Base-by-base conservation (phyloP, 2,113 vertebrate genomes). In the Corynorhinus townsendii region DNA sequence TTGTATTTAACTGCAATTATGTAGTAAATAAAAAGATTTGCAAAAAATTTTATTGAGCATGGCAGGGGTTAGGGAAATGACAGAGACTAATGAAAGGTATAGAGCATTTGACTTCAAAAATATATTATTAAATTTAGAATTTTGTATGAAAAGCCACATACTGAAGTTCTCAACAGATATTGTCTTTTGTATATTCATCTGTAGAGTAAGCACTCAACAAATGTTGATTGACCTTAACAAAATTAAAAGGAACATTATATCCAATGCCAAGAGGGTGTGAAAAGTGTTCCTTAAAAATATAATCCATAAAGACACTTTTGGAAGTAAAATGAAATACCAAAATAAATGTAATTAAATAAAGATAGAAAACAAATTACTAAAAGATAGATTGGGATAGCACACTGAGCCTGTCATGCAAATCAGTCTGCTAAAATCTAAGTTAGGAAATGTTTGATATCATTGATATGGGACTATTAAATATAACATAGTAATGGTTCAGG, bases 311-410 rank as follows among this genome's bases (percentile, higher is more conserved):
- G 35, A 3, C 77, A 69, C 35, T 77, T 22, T 11, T 33, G 88
- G 26, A 10, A 69, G 40, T 54, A 88, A 89, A 93, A 68, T 77
- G 14, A 95, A 95, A 84, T 84, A 28, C 6, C 45, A 89, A 90
- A 95, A 90, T 92, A 90, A 90, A 82, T 85, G 19, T 3, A 45
- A 83, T 71, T 80, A 54, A 81, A 86, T 77, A 43, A 69, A 79
- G 38, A 22, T 54, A 79, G 49, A 86, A 81, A 84, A 86, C 28
- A 71, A 80, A 43, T 68, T 95, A 47, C 22, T 92, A 47, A 83
- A 94, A 86, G 43, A 64, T 26, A 54, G 30, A 90, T 72, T 52
- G 45, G 47, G 45, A 54, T 88, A 24, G 59, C 24, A 56, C 52
- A 85, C 9, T 0, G 0, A 56, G 8, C 2, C 43, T 81, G 10